Percentiles rank a stretch among this genome's conserved stretches.
Conservation (phyloP, 2,113 vertebrate genomes). For the Dicentrarchus labrax region DNA sequence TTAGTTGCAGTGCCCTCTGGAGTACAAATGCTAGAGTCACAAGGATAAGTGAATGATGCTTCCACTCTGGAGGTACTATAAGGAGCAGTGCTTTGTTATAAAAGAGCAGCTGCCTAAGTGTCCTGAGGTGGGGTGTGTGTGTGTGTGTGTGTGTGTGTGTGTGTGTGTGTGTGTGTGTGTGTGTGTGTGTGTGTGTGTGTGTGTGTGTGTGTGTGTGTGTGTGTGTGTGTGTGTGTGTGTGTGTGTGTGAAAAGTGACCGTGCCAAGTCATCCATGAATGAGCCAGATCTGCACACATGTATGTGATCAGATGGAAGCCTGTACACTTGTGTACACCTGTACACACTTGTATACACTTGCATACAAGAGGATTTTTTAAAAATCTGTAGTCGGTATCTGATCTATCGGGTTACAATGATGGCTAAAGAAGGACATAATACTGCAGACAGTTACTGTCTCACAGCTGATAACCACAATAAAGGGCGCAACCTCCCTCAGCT, state of each 20-base stretch:
- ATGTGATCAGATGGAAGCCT: conserved; percentile 65
- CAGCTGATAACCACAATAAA: conserved; percentile 51
- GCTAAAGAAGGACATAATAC: not conserved
- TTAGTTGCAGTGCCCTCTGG: conserved; percentile 37
- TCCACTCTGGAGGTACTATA: conserved; percentile 26
- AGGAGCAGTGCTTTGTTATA: conserved; percentile 41
- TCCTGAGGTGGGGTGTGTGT: conserved; percentile 55
- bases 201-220: conserved; percentile 25
- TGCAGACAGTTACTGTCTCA: conserved; percentile 34
- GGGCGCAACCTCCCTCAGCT: conserved; percentile 37
- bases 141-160: conserved; percentile 27
- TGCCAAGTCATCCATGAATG: conserved; percentile 68
- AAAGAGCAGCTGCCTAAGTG: conserved; percentile 61
- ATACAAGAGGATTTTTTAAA: conserved; percentile 39
- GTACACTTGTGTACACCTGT: conserved; percentile 38
- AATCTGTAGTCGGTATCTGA: conserved; percentile 36
- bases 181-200: conserved; percentile 23
- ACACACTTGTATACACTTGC: conserved; percentile 35
- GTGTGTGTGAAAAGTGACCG: conserved; percentile 47
- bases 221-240: conserved; percentile 27
- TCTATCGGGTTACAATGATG: conserved; percentile 14
- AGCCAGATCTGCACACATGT: conserved; percentile 69
- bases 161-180: conserved; percentile 24
- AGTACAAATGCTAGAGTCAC: conserved; percentile 22
- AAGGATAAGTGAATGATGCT: conserved; percentile 40